Conservation (phyloP, 1,140 invertebrate genomes). For the Cydia fagiglandana region DNA sequence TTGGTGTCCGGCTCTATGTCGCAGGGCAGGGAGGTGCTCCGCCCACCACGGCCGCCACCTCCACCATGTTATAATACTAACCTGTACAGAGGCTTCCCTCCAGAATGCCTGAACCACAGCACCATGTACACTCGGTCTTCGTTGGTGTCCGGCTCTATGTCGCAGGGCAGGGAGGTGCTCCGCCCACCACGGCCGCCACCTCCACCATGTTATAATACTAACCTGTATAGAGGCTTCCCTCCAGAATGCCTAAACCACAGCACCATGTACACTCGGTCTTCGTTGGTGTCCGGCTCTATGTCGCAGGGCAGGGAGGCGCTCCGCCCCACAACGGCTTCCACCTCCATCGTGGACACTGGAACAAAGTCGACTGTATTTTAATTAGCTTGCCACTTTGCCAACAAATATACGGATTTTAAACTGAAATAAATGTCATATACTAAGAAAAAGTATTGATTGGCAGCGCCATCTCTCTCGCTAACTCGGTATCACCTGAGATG, state of each 20-base stretch:
- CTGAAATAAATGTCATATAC: no score
- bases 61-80: constrained; percentile 79
- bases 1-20: no score
- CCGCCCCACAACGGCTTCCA: constrained; percentile 89
- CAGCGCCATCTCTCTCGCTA: no score
- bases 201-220: constrained; percentile 76
- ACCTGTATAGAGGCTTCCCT: constrained; percentile 94
- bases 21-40: constrained; percentile 60
- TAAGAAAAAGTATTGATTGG: no score
- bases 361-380: constrained; percentile 70
- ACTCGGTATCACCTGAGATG: no score
- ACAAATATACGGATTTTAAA: no score
- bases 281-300: constrained; percentile 86
- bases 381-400: constrained; percentile 46
- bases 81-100: constrained; percentile 62
- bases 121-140: constrained; percentile 94
- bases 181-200: constrained; percentile 90
- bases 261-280: constrained; percentile 93
- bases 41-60: constrained; percentile 81
- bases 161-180: constrained; percentile 89
- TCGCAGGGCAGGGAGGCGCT: constrained; percentile 90
- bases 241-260: constrained; percentile 92
- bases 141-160: constrained; percentile 87
- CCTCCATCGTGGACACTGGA: constrained; percentile 85
- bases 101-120: constrained; percentile 84